A percentile compares a stretch with the other conserved stretches of the same genome.
phyloP scores from a whole-genome alignment of 2,888 invertebrate species.

The Perithous albicinctus region DNA sequence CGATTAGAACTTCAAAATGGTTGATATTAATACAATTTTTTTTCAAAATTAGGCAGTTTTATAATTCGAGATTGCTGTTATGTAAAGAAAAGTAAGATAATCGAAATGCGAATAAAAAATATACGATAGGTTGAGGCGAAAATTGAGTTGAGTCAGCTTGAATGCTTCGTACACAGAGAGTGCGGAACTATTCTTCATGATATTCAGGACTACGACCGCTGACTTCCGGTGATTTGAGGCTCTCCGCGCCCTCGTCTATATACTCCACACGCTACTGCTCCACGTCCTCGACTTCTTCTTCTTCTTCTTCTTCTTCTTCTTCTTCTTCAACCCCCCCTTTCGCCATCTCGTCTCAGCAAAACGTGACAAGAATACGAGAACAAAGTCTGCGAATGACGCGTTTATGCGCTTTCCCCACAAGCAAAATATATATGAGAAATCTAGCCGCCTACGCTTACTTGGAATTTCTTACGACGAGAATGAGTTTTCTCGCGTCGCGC shows the following conservation, averaged over 20 bases:
- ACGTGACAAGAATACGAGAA: conserved; percentile 55
- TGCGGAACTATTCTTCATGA: not conserved
- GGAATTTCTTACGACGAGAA: conserved; percentile 11
- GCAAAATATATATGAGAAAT: conserved; percentile 39
- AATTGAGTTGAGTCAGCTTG: not conserved
- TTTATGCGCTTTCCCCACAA: conserved; percentile 46
- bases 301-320: too few relatives aligned
- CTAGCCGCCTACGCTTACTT: conserved; percentile 10
- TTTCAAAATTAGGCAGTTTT: too few relatives aligned
- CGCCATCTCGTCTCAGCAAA: conserved; percentile 41
- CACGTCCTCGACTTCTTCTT: conserved; percentile 30
- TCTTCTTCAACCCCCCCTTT: not conserved
- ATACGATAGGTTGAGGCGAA: not conserved
- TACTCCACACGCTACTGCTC: conserved; percentile 2
- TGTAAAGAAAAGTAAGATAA: not conserved
- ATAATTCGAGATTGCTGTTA: too few relatives aligned
- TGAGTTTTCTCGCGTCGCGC: conserved; percentile 14
- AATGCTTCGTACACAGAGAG: not conserved
- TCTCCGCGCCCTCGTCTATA: conserved; percentile 9
- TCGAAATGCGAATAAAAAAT: not conserved
- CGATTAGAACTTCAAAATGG: too few relatives aligned
- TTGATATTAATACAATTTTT: too few relatives aligned
- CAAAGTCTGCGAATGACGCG: conserved; percentile 60
- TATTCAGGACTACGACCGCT: conserved; percentile 24
- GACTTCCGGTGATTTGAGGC: conserved; percentile 47